Evolutionary conservation across 2,113 vertebrate species (phyloP).

Genomic region (Rhipidura dahli): DNA sequence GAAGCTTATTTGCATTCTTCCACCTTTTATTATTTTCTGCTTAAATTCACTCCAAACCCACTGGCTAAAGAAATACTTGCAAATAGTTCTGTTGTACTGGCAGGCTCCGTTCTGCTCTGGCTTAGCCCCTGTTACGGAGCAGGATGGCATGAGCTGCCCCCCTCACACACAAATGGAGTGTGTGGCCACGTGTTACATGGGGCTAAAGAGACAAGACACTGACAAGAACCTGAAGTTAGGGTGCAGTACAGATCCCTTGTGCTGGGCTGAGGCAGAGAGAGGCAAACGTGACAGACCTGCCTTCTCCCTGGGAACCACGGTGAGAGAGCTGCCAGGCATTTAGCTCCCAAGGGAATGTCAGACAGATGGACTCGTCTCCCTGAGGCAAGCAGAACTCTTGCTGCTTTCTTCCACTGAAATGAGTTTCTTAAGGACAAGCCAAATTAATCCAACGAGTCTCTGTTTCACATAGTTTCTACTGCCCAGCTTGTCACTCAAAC

Average conservation of each 20-base stretch:
- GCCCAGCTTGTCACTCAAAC: not conserved
- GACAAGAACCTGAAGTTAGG: not conserved
- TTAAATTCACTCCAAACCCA: not conserved
- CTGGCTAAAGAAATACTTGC: not conserved
- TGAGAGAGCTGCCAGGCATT: not conserved
- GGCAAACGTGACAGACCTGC: not conserved
- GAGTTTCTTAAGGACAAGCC: not conserved
- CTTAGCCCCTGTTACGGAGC: not conserved
- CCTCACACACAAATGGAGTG: not conserved
- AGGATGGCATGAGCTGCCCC: not conserved
- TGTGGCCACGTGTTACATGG: not conserved
- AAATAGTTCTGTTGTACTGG: not conserved
- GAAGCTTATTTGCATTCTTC: not conserved
- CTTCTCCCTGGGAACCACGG: not conserved
- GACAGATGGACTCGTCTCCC: not conserved
- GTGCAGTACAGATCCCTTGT: not conserved
- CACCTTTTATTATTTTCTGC: not conserved
- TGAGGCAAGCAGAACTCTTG: not conserved
- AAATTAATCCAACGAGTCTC: not conserved
- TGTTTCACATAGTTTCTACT: not conserved
- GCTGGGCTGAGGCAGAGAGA: not conserved
- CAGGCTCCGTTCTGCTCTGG: not conserved
- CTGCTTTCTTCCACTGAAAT: not conserved
- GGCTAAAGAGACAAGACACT: not conserved
- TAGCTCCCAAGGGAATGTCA: fast-evolving